A percentile compares a stretch with the other conserved stretches of the same genome.
Conservation (phyloP, 2,113 vertebrate genomes). For the Oncorhynchus masou region DNA sequence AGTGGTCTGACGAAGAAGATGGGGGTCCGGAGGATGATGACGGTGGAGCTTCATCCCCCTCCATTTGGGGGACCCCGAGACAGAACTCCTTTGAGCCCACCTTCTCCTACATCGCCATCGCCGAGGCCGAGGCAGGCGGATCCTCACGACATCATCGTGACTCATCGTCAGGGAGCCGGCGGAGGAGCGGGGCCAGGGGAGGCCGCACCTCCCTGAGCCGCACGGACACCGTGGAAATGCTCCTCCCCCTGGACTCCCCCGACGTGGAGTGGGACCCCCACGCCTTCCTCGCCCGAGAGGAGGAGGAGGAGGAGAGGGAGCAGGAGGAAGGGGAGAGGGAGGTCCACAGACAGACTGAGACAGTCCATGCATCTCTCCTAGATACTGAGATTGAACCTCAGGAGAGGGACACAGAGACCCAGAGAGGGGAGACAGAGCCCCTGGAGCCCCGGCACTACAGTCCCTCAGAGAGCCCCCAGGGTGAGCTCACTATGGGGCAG, state of each 20-base stretch:
- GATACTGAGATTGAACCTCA: conserved; percentile 28
- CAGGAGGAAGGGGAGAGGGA: conserved; percentile 35
- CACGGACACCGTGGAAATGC: conserved; percentile 70
- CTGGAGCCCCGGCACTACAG: conserved; percentile 16
- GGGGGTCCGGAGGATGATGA: conserved; percentile 75
- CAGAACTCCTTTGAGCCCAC: conserved; percentile 81
- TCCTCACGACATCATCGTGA: conserved; percentile 59
- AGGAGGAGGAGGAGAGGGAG: conserved; percentile 42
- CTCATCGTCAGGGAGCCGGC: conserved; percentile 31
- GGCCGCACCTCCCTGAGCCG: conserved; percentile 56
- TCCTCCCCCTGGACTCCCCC: conserved; percentile 65
- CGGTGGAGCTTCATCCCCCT: conserved; percentile 68
- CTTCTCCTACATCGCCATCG: conserved; percentile 86
- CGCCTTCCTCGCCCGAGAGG: conserved; percentile 47
- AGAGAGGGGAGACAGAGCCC: conserved; percentile 35
- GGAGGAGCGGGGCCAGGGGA: conserved; percentile 57
- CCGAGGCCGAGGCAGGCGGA: conserved; percentile 64
- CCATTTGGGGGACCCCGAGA: conserved; percentile 82
- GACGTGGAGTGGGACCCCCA: conserved; percentile 70
- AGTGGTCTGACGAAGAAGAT: conserved; percentile 83
- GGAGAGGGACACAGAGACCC: conserved; percentile 32
- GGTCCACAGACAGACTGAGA: too few species aligned
- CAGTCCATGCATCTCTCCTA: conserved; percentile 8
- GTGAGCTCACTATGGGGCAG: conserved; percentile 37
- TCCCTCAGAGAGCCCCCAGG: conserved; percentile 37